These are phyloP conservation scores for Malaclemys terrapin DNA, from an alignment of 2,113 vertebrate genomes.

Conservation along the genomic window DNA sequence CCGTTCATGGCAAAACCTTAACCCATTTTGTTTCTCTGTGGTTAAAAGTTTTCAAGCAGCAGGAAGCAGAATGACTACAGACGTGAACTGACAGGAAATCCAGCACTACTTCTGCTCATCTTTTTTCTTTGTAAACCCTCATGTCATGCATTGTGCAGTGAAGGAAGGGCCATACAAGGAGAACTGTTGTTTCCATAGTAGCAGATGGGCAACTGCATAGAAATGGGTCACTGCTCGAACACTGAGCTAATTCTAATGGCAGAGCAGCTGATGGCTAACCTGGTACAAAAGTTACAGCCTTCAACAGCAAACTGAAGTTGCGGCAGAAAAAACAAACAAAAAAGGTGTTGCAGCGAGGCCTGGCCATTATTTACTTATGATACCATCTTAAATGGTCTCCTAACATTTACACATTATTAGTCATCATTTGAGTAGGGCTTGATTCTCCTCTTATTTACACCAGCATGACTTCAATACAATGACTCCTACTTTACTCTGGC, in stretches of 20 bases:
- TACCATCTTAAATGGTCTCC: neutral
- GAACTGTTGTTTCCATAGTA: slow-evolving; percentile 74
- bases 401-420: accelerated
- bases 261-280: slow-evolving; percentile 51
- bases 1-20: neutral
- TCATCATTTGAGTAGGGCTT: neutral
- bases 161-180: slow-evolving; percentile 6
- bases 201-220: slow-evolving; percentile 72
- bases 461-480: neutral
- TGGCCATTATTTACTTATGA: neutral
- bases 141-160: slow-evolving; percentile 20
- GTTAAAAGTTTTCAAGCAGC: neutral
- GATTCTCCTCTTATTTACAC: neutral
- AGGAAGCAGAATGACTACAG: neutral
- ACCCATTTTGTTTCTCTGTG: neutral
- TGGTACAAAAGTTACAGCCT: slow-evolving; percentile 12
- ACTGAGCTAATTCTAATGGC: slow-evolving; percentile 55
- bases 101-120: neutral
- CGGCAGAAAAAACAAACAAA: slow-evolving; percentile 42
- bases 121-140: neutral
- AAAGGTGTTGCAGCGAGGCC: accelerated
- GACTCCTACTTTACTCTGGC: accelerated
- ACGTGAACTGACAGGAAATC: slow-evolving; percentile 20
- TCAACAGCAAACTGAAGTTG: neutral
- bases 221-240: slow-evolving; percentile 70